phyloP scores from a whole-genome alignment of 2,113 vertebrate genomes.

The Lamprotornis superbus region DNA sequence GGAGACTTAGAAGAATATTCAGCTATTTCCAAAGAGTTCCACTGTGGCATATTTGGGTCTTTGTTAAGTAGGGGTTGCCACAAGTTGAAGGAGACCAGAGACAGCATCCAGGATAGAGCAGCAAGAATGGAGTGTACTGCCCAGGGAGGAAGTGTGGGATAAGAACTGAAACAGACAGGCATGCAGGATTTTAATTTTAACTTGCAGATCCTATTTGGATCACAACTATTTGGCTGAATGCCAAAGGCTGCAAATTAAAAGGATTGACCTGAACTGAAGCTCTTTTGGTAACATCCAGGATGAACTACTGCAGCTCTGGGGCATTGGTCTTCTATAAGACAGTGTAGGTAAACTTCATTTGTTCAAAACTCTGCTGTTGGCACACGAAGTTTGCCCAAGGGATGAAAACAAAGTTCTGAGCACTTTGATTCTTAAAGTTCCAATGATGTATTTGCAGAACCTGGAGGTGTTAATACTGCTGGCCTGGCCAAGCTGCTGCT shows the following conservation, averaged over 20 bases:
- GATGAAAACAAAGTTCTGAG: neutral
- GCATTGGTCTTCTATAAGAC: neutral
- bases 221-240: neutral
- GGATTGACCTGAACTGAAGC: neutral
- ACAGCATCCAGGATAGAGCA: neutral
- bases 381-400: neutral
- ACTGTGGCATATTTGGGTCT: neutral
- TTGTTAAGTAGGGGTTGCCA: neutral
- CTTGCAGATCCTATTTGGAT: slow-evolving; percentile 2
- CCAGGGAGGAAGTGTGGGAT: neutral
- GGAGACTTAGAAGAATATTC: neutral
- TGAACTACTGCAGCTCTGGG: neutral
- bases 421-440: neutral
- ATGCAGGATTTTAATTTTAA: slow-evolving; percentile 30
- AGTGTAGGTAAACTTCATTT: neutral
- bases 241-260: neutral
- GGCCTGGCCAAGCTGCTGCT: neutral
- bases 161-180: neutral
- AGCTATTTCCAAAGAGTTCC: neutral
- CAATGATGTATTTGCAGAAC: neutral
- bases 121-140: neutral
- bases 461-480: neutral
- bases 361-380: neutral
- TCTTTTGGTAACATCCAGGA: neutral
- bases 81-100: neutral